phyloP scores from a whole-genome alignment of 2,888 invertebrate genomes.

The Drosophila meridionalis region DNA sequence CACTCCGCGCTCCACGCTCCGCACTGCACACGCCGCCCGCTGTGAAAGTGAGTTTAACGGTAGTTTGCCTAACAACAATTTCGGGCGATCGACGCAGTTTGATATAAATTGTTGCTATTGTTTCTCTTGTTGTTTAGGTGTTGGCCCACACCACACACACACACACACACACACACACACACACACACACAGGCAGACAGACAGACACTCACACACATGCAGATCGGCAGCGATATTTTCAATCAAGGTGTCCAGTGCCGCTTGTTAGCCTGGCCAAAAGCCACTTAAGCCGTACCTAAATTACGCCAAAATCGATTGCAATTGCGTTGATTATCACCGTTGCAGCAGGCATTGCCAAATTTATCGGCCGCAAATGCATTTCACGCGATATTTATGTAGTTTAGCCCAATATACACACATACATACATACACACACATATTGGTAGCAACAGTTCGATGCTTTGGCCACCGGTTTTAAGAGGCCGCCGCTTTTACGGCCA shows the following conservation, averaged over 20 bases:
- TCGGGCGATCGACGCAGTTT: constrained; percentile 67
- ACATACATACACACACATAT: constrained; percentile 34
- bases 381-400: constrained; percentile 80
- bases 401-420: constrained; percentile 57
- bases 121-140: constrained; percentile 53
- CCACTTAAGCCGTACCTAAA: constrained; percentile 78
- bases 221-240: constrained; percentile 39
- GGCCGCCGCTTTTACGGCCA: constrained; percentile 39
- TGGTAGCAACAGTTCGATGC: constrained; percentile 36
- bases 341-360: constrained; percentile 70
- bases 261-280: constrained; percentile 61
- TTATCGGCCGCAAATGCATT: constrained; percentile 78
- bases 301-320: constrained; percentile 80
- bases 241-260: constrained; percentile 58
- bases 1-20: not conserved
- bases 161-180: constrained; percentile 5
- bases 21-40: constrained; percentile 36
- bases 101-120: constrained; percentile 74
- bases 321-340: constrained; percentile 79
- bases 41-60: constrained; percentile 82
- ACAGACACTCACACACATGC: not conserved
- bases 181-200: constrained; percentile 1
- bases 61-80: constrained; percentile 78
- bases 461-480: constrained; percentile 75
- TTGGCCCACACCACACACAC: constrained; percentile 56